phyloP scores from a whole-genome alignment of 1,140 invertebrate species.

The Drosophila santomea region DNA sequence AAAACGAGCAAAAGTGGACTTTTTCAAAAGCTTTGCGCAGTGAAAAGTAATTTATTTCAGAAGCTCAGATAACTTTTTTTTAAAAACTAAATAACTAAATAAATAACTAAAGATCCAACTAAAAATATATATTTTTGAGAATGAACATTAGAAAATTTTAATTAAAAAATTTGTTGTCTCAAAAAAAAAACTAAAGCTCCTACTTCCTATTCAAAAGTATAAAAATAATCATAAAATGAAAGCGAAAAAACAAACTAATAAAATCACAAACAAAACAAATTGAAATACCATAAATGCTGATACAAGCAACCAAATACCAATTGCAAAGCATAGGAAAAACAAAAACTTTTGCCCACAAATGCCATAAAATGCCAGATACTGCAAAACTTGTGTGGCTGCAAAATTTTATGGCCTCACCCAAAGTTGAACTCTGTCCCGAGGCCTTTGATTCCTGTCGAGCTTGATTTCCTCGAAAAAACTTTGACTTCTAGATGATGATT shows the following conservation, averaged over 20 bases:
- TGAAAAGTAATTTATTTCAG: constrained; percentile 53
- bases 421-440: background rate
- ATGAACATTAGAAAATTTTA: background rate
- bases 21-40: constrained; percentile 1
- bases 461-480: constrained; percentile 12
- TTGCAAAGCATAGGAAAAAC: constrained; percentile 7
- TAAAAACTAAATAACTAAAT: background rate
- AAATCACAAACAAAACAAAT: constrained; percentile 43
- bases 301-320: constrained; percentile 14
- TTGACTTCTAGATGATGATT: constrained; percentile 41
- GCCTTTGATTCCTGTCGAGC: constrained; percentile 16
- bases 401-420: constrained; percentile 42
- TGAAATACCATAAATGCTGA: constrained; percentile 62
- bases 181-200: too few species aligned
- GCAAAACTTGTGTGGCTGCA: constrained; percentile 39
- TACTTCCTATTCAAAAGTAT: background rate
- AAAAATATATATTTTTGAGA: background rate
- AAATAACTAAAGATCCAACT: background rate
- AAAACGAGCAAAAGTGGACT: constrained; percentile 56
- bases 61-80: constrained; percentile 4
- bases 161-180: background rate
- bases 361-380: constrained; percentile 63
- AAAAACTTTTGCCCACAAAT: constrained; percentile 37
- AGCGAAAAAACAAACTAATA: constrained; percentile 32
- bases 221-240: constrained; percentile 17